A percentile compares a stretch with the other conserved stretches of the same genome.
phyloP scores from a whole-genome alignment of 2,888 invertebrate genomes.

The Caenorhabditis sp. region DNA sequence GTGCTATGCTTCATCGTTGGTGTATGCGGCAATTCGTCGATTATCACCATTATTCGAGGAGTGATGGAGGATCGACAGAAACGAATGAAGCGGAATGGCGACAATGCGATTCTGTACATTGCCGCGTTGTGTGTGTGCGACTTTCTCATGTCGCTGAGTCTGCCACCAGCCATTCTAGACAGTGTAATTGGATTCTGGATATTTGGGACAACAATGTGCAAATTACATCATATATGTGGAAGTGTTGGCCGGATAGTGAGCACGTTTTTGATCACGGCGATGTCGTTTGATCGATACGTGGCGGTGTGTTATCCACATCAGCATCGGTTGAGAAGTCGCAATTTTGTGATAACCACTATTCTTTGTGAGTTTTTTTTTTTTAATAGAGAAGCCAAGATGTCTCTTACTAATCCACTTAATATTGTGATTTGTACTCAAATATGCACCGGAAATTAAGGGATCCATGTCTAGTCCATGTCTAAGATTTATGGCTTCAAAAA shows the following conservation, averaged over 20 bases:
- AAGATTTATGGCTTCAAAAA: too few relatives aligned
- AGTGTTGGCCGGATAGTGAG: constrained; percentile 66
- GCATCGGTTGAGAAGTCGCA: constrained; percentile 52
- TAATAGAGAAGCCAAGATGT: too few relatives aligned
- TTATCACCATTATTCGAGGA: constrained; percentile 64
- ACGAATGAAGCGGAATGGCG: constrained; percentile 46
- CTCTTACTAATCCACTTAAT: too few relatives aligned
- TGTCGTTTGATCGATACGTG: constrained; percentile 68
- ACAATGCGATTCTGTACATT: constrained; percentile 67
- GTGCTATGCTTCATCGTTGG: constrained; percentile 66
- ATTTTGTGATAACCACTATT: constrained; percentile 63
- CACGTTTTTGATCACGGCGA: constrained; percentile 69
- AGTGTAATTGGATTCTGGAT: constrained; percentile 69
- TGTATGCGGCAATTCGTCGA: constrained; percentile 65
- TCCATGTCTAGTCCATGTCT: too few relatives aligned
- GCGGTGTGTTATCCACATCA: constrained; percentile 68
- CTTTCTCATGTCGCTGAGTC: constrained; percentile 65
- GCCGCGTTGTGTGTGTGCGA: constrained; percentile 66
- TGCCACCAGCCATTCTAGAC: constrained; percentile 69
- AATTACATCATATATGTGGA: constrained; percentile 65
- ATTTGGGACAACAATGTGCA: constrained; percentile 66
- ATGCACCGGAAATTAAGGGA: too few relatives aligned
- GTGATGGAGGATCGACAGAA: constrained; percentile 57
- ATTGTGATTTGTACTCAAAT: too few relatives aligned
- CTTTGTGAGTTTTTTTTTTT: constrained; percentile 25